These are phyloP conservation scores for Aptenodytes patagonicus DNA, from an alignment of 2,113 vertebrate species.

Conservation along the genomic window DNA sequence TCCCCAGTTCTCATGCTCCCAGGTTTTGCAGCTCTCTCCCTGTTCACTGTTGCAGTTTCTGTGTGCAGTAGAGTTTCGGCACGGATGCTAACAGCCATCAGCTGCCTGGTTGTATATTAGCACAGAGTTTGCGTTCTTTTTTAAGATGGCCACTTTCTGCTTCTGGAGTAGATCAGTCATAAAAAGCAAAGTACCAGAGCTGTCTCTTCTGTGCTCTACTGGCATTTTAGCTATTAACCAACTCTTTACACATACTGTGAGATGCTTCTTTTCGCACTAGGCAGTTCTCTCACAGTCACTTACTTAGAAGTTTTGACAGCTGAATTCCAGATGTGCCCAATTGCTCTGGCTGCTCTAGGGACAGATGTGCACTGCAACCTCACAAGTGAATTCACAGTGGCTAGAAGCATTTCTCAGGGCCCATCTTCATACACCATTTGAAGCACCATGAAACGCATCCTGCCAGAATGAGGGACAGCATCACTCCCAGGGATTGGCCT, in stretches of 20 bases:
- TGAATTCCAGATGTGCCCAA: neutral
- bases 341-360: neutral
- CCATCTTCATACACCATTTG: neutral
- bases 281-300: neutral
- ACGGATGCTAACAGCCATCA: neutral
- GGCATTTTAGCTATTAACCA: neutral
- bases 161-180: neutral
- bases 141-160: neutral
- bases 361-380: neutral
- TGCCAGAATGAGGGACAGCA: neutral
- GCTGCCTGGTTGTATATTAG: neutral
- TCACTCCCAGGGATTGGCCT: neutral
- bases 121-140: neutral
- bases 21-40: neutral
- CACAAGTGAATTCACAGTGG: neutral
- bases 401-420: neutral
- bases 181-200: neutral
- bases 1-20: neutral
- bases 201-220: neutral
- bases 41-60: neutral
- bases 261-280: neutral
- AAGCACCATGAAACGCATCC: neutral
- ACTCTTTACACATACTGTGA: neutral
- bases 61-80: neutral
- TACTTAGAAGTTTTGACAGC: neutral